Evolutionary conservation across 2,113 vertebrate species (phyloP), one percentile per base, ranked within the genome.

Genomic region (Nesospiza acunhae): DNA sequence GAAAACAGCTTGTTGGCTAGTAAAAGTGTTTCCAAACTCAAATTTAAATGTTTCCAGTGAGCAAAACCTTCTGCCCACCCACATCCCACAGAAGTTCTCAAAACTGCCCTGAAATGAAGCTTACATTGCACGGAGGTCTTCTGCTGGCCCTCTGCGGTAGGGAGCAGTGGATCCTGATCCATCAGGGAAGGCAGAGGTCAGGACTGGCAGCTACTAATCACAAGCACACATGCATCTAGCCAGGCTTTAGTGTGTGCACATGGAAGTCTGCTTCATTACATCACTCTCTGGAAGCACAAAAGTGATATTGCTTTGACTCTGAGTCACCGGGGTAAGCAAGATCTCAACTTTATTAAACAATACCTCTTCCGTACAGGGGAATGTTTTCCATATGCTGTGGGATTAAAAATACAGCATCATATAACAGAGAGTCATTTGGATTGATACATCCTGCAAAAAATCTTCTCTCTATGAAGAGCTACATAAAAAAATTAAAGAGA

Each of bases 321-420:
- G 37, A 94, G 68, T 86, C 89, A 86, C 52, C 4, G 3, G 23
- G 68, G 76, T 56, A 78, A 92, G 84, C 11, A 68, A 93, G 87
- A 75, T 84, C 77, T 75, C 9, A 4, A 28, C 56, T 91, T 93
- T n/a, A 92, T 78, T 56, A 75, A 90, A 68, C 0, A 0, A 20
- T 89, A 69, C 37, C 33, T 84, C 64, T 90, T 80, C 56, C 15
- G 4, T 39, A 59, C n/a, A 41, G 52, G 41, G 39, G 76, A 92
- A 95, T 95, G 89, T 9, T 94, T 96, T 81, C 89, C 94, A 84
- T 84, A 92, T 92, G 90, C 47, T 81, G 37, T 31, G 52, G 69
- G 64, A 70, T 94, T 96, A 73, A 89, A 95, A 92, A 44, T 33
- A 89, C 52, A 63, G 44, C 89, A 60, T 84, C 83, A 18, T 41